Conservation (phyloP, 2,888 invertebrate species). For the Brenthis hecate region DNA sequence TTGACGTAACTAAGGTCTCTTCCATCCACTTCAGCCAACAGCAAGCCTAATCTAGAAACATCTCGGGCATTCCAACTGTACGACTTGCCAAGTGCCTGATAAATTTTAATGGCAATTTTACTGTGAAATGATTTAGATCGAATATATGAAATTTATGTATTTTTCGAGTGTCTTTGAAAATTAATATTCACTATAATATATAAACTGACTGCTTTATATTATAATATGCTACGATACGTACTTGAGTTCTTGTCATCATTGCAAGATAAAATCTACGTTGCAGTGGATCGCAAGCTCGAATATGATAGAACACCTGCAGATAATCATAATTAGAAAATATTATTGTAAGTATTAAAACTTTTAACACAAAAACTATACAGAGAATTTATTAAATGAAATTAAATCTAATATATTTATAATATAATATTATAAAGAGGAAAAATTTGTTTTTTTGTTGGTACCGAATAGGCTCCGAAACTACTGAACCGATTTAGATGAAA, state of each 20-base stretch:
- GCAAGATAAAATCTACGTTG: slow-evolving; percentile 67
- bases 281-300: slow-evolving; percentile 68
- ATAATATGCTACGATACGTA: slow-evolving; percentile 37
- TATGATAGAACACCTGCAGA: slow-evolving; percentile 68
- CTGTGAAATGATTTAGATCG: not conserved
- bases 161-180: not conserved
- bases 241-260: slow-evolving; percentile 73
- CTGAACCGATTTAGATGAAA: too few species aligned
- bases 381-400: too few species aligned
- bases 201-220: not conserved
- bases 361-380: too few species aligned
- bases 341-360: slow-evolving; percentile 2
- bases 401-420: too few species aligned
- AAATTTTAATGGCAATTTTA: slow-evolving; percentile 26
- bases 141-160: not conserved
- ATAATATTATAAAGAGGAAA: too few species aligned
- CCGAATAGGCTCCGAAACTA: too few species aligned
- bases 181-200: not conserved
- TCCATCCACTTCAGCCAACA: slow-evolving; percentile 65
- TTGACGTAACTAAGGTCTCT: slow-evolving; percentile 60
- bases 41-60: slow-evolving; percentile 64
- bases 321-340: slow-evolving; percentile 31
- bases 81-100: slow-evolving; percentile 68
- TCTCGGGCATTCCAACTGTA: slow-evolving; percentile 73
- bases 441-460: too few species aligned